phyloP scores from a whole-genome alignment of 2,888 invertebrate species.

The Ctena decussata region DNA sequence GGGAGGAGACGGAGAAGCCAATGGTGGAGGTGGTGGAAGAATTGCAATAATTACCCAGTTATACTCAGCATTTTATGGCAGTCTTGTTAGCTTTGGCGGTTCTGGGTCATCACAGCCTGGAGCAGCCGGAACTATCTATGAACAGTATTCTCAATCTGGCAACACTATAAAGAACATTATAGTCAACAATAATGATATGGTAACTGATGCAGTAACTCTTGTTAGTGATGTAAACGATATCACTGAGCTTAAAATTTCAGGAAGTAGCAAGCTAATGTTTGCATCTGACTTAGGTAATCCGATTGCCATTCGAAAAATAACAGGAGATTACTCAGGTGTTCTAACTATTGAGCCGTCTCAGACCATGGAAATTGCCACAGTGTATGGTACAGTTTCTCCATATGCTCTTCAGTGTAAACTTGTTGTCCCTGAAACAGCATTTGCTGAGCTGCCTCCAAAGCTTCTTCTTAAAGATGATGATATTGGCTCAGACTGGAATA shows the following conservation, averaged over 20 bases:
- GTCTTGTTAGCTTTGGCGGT: slow-evolving; percentile 65
- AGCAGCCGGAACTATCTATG: slow-evolving; percentile 75
- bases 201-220: slow-evolving; percentile 42
- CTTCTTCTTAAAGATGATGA: slow-evolving; percentile 67
- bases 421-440: slow-evolving; percentile 54
- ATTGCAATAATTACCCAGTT: slow-evolving; percentile 55
- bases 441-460: slow-evolving; percentile 68
- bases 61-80: slow-evolving; percentile 64
- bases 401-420: slow-evolving; percentile 72
- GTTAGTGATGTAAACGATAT: slow-evolving; percentile 41
- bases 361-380: slow-evolving; percentile 66
- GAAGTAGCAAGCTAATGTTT: slow-evolving; percentile 51
- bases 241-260: slow-evolving; percentile 57
- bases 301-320: slow-evolving; percentile 57
- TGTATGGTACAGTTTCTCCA: slow-evolving; percentile 72
- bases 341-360: slow-evolving; percentile 62
- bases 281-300: slow-evolving; percentile 4
- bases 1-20: slow-evolving; percentile 69
- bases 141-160: slow-evolving; percentile 61
- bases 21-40: slow-evolving; percentile 76
- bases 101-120: slow-evolving; percentile 51
- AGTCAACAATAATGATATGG: slow-evolving; percentile 60
- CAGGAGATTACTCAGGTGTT: slow-evolving; percentile 72
- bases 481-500: slow-evolving; percentile 46
- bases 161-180: slow-evolving; percentile 40